phyloP scores from a whole-genome alignment of 37 sponge, comb jelly and placozoan species.

The Tethya wilhelma region DNA sequence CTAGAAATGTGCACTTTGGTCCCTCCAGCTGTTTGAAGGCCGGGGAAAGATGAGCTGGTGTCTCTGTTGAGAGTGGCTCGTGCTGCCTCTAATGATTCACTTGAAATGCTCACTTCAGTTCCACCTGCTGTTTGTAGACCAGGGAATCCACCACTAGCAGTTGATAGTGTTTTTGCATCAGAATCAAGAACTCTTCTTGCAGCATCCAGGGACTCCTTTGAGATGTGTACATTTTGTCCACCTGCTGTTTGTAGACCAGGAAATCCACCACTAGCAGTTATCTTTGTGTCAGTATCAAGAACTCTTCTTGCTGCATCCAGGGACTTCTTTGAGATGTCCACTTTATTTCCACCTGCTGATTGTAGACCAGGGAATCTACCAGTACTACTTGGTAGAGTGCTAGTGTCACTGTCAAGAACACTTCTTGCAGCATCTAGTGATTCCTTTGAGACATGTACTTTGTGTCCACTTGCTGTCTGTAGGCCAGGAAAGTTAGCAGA shows the following conservation, averaged over 20 bases:
- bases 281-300: background rate
- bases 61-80: background rate
- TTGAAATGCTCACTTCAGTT: constrained; percentile 21
- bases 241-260: constrained; percentile 69
- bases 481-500: constrained; percentile 45
- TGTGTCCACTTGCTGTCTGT: constrained; percentile 66
- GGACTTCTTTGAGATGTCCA: constrained; percentile 10
- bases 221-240: constrained; percentile 54
- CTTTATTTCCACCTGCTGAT: constrained; percentile 51
- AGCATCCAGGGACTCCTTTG: constrained; percentile 25
- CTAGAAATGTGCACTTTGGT: constrained; percentile 37
- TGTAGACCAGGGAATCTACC: constrained; percentile 1
- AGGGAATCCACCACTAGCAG: background rate
- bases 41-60: constrained; percentile 28
- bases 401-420: background rate
- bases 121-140: constrained; percentile 48
- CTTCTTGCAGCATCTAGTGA: constrained; percentile 27
- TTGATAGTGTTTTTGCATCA: background rate
- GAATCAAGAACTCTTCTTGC: background rate
- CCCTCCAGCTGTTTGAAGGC: constrained; percentile 69
- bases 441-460: constrained; percentile 23
- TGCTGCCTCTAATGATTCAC: constrained; percentile 22
- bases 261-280: background rate
- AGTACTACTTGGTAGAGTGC: background rate
- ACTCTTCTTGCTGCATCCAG: constrained; percentile 18